phyloP scores from a whole-genome alignment of 2,888 invertebrate genomes.

The Stenodera caucasica region DNA sequence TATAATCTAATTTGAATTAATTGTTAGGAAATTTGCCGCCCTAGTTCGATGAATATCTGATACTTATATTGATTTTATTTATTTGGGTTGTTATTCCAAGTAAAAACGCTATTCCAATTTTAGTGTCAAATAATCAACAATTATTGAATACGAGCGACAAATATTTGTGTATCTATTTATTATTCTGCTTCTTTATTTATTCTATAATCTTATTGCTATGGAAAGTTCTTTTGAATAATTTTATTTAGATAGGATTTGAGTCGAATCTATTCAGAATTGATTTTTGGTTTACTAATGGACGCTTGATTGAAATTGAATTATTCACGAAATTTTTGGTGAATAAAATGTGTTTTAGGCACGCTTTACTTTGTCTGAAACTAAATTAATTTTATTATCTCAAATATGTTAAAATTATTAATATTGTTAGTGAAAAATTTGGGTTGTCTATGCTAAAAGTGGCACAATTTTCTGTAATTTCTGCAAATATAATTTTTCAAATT shows the following conservation, averaged over 20 bases:
- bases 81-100: too few relatives aligned
- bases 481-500: neutral
- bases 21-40: neutral
- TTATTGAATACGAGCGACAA: too few relatives aligned
- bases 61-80: too few relatives aligned
- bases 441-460: constrained; percentile 5
- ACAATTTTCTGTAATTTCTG: neutral
- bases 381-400: constrained; percentile 21
- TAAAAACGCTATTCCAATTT: too few relatives aligned
- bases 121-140: too few relatives aligned
- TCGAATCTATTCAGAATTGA: neutral
- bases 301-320: neutral
- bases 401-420: constrained; percentile 5
- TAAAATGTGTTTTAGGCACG: constrained; percentile 22
- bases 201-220: neutral
- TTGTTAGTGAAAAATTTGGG: constrained; percentile 1
- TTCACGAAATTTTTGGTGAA: neutral
- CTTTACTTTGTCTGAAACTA: constrained; percentile 15
- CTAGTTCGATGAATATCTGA: too few relatives aligned
- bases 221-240: neutral
- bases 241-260: neutral
- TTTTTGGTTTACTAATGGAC: constrained; percentile 8
- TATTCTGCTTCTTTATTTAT: neutral
- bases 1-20: neutral
- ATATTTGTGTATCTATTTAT: too few relatives aligned